phyloP scores from a whole-genome alignment of 2,888 invertebrate genomes.

The Drosophila longiperda region DNA sequence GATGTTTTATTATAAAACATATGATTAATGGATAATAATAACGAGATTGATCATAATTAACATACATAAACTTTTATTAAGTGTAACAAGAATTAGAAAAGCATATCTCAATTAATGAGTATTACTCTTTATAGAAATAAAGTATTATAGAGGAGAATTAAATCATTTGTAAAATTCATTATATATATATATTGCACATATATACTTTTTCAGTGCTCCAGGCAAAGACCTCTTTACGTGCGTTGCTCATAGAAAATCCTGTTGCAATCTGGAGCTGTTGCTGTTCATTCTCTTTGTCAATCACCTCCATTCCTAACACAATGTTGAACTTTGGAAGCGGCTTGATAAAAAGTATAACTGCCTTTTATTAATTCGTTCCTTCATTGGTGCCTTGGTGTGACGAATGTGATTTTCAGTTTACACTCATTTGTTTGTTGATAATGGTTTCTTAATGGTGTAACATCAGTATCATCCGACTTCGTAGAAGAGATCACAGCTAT shows the following conservation, averaged over 20 bases:
- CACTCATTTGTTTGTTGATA: neutral
- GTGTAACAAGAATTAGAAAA: neutral
- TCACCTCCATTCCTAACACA: neutral
- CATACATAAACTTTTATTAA: neutral
- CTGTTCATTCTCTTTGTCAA: neutral
- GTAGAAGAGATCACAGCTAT: slow-evolving; percentile 86
- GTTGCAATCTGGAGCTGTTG: neutral
- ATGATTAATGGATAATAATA: neutral
- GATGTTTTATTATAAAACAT: no score
- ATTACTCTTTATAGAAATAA: neutral
- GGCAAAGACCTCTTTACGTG: slow-evolving; percentile 46
- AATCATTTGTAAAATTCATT: slow-evolving; percentile 21
- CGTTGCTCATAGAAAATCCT: neutral
- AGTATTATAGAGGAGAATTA: slow-evolving; percentile 15
- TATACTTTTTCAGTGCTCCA: slow-evolving; percentile 95
- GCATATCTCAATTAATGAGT: neutral
- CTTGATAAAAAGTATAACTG: neutral
- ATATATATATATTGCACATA: no score
- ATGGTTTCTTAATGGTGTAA: neutral
- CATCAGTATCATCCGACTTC: slow-evolving; percentile 12
- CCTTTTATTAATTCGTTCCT: neutral
- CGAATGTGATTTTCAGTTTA: no score
- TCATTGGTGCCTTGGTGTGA: neutral
- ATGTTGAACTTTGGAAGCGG: neutral
- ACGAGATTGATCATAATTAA: neutral